phyloP scores from a whole-genome alignment of 2,113 vertebrate genomes.

The Electrona antarctica region DNA sequence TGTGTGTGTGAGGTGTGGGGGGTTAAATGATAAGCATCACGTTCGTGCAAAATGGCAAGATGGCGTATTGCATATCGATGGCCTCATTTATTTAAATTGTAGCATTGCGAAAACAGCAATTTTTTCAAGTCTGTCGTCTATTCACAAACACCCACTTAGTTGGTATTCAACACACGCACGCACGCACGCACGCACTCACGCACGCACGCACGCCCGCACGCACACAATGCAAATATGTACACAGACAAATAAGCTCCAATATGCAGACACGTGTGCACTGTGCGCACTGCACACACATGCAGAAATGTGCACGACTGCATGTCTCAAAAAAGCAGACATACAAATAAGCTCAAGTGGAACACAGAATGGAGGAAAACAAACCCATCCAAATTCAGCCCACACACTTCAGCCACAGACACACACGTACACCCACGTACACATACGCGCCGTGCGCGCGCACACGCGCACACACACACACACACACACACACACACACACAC shows the following conservation, averaged over 20 bases:
- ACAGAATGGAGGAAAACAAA: no score
- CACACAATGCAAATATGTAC: not conserved
- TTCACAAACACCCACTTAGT: constrained; percentile 26
- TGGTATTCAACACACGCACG: constrained; percentile 27
- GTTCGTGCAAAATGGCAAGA: constrained; percentile 37
- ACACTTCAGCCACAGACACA: constrained; percentile 8
- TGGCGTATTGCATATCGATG: constrained; percentile 47
- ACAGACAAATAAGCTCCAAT: not conserved
- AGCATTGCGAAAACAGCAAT: constrained; percentile 43
- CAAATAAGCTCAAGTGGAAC: no score
- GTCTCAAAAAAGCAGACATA: no score
- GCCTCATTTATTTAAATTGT: constrained; percentile 62
- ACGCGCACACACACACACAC: constrained; percentile 1
- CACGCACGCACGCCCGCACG: not conserved
- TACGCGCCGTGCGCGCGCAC: not conserved
- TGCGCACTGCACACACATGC: not conserved
- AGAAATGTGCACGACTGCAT: no score
- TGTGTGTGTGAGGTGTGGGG: constrained; percentile 25
- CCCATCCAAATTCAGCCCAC: no score
- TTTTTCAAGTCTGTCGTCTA: constrained; percentile 26
- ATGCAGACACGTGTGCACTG: not conserved
- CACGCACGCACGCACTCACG: constrained; percentile 27
- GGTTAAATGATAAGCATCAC: constrained; percentile 52
- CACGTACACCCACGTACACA: constrained; percentile 10
- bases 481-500: not conserved